Percentiles rank a stretch among this genome's conserved stretches.
phyloP scores from a whole-genome alignment of 2,888 invertebrate species.

The Hemithea aestivaria region DNA sequence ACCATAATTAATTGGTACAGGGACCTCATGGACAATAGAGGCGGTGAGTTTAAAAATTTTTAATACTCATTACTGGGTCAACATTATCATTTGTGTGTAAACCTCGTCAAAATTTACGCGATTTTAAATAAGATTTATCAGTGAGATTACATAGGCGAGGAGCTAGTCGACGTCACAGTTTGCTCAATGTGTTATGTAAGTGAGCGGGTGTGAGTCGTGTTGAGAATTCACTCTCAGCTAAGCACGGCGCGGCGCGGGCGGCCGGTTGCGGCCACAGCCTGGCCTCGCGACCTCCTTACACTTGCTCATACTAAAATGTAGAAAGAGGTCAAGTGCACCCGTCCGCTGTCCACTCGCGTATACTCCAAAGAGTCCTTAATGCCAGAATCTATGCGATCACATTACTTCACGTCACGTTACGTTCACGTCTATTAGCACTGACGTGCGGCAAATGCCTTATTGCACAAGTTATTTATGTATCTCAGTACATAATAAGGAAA shows the following conservation, averaged over 20 bases:
- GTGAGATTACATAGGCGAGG: conserved; percentile 12
- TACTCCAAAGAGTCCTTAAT: conserved; percentile 1
- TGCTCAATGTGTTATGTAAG: conserved; percentile 54
- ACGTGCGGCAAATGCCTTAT: conserved; percentile 12
- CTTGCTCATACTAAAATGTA: conserved; percentile 11
- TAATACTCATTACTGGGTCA: too few species aligned
- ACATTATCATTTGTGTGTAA: too few species aligned
- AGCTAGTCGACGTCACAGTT: conserved; percentile 28
- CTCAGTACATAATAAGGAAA: conserved; percentile 14
- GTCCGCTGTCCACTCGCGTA: conserved; percentile 10
- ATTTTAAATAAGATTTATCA: neutral
- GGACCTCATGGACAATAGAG: conserved; percentile 85
- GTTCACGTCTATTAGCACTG: conserved; percentile 6
- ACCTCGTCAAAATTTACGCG: conserved; percentile 1
- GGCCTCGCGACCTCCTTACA: conserved; percentile 23
- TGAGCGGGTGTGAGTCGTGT: conserved; percentile 40
- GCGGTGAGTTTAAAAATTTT: conserved; percentile 77
- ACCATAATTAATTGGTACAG: conserved; percentile 81
- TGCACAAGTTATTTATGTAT: conserved; percentile 12
- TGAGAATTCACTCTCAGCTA: conserved; percentile 31
- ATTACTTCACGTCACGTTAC: conserved; percentile 2
- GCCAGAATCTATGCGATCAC: neutral
- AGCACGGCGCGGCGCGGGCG: conserved; percentile 20
- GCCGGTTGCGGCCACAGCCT: conserved; percentile 11
- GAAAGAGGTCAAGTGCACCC: conserved; percentile 26